Conservation (phyloP, 1,140 invertebrate species). For the Lepidostoma basale region DNA sequence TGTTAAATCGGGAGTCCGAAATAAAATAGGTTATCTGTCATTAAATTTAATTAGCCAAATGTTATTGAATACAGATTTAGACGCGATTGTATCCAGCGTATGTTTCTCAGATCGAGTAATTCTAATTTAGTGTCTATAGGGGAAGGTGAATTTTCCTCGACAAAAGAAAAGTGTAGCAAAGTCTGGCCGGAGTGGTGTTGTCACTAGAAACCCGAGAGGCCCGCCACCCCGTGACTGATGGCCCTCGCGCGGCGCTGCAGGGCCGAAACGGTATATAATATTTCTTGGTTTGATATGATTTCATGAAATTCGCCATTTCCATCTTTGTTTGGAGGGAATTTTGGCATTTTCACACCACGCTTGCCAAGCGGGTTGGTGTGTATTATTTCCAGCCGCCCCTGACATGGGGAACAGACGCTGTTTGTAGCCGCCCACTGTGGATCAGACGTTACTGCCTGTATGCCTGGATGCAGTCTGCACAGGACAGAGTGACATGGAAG, state of each 20-base stretch:
- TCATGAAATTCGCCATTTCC: neutral
- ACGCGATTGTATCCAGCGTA: neutral
- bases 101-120: neutral
- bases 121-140: too few relatives aligned
- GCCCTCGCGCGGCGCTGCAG: neutral
- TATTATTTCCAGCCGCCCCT: too few relatives aligned
- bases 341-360: neutral
- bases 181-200: constrained; percentile 3
- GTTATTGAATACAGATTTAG: neutral
- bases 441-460: too few relatives aligned
- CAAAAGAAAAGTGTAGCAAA: neutral
- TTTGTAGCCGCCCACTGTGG: too few relatives aligned
- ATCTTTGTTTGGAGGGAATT: neutral
- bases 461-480: too few relatives aligned
- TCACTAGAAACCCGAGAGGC: constrained; percentile 6
- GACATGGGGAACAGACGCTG: too few relatives aligned
- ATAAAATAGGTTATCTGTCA: too few relatives aligned
- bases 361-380: neutral
- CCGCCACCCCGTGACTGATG: neutral
- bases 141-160: too few relatives aligned
- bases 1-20: too few relatives aligned
- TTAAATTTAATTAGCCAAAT: neutral
- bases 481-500: too few relatives aligned
- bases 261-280: neutral
- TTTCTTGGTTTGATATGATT: neutral